Evolutionary conservation across 92 coral and sea anemone genomes (phyloP).

Genomic region (Epizoanthus illoricatus): DNA sequence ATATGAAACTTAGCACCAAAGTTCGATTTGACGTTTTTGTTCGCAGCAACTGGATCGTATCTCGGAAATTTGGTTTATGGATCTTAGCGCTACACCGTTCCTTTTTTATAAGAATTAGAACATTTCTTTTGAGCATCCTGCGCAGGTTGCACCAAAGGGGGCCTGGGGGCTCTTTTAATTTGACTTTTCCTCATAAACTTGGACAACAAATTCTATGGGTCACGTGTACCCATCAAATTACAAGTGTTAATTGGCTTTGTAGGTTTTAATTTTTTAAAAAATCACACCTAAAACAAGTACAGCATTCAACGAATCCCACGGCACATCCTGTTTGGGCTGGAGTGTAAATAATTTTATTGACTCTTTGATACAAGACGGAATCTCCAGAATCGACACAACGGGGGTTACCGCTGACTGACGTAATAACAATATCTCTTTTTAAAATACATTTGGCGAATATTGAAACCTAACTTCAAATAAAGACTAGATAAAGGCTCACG

Average conservation of each 20-base stretch:
- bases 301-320: neutral
- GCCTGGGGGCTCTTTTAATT: too few relatives aligned
- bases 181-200: too few relatives aligned
- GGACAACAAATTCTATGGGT: neutral
- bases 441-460: slow-evolving; percentile 19
- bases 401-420: neutral
- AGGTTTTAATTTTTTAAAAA: neutral
- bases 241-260: neutral
- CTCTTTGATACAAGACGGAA: slow-evolving; percentile 14
- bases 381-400: neutral
- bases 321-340: slow-evolving; percentile 6
- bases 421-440: neutral
- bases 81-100: too few relatives aligned
- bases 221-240: neutral
- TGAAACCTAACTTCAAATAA: slow-evolving; percentile 13
- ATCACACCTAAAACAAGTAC: neutral
- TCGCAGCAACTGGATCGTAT: too few relatives aligned
- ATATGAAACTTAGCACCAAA: too few relatives aligned
- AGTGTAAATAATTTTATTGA: slow-evolving; percentile 35
- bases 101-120: too few relatives aligned
- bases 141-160: too few relatives aligned
- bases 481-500: slow-evolving; percentile 1
- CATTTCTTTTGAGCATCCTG: too few relatives aligned
- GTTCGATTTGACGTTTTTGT: too few relatives aligned
- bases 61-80: too few relatives aligned